Evolutionary conservation across 2,888 invertebrate genomes (phyloP), one percentile per base, ranked within the genome.

Genomic region (Callyntrura guangdongensis): DNA sequence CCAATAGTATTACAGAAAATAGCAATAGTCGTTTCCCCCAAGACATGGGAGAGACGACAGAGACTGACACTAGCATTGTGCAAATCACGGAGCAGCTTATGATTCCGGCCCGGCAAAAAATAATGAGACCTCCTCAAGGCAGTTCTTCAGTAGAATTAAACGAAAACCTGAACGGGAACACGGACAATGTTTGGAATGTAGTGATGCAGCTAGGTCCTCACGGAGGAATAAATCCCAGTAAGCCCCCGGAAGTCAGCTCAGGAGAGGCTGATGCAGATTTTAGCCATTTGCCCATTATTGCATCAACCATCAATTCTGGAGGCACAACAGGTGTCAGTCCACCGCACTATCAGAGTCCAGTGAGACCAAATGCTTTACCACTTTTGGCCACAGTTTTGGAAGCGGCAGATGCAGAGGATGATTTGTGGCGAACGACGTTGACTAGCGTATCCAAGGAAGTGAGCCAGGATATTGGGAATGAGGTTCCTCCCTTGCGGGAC

Each of bases 171-270:
- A 90, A 83, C 17, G 89, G 91, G 36, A 91, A 90, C 69, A 91
- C 92, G 9, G 94, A 94, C 61, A 93, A 92, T 84, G 90, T 94
- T 14, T 93, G 93, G 93, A 89, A 92, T 0, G 93, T 94, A 8
- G 91, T 93, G 12, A 90, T 93, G 89, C 94, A 94, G 69, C 87
- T 93, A 36, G 92, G 91, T n/a, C 90, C 90, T 20, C 89, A 91
- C 64, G 74, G 59, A 47, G 79, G 85, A 1, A 47, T 25, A 17
- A 79, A 90, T 45, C 72, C 90, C 0, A 86, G 74, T 12, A 90
- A 86, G 12, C 90, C 85, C 47, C 90, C 90, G 25, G 90, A 90
- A 79, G 90, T 90, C 8, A 59, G 14, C 27, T 84, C 84, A 11
- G 90, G 90, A 53, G 90, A 90, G 59, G 88, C 88, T 59, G 90